Base-by-base conservation (phyloP, 2,113 vertebrate genomes). In the Mastomys natalensis region DNA sequence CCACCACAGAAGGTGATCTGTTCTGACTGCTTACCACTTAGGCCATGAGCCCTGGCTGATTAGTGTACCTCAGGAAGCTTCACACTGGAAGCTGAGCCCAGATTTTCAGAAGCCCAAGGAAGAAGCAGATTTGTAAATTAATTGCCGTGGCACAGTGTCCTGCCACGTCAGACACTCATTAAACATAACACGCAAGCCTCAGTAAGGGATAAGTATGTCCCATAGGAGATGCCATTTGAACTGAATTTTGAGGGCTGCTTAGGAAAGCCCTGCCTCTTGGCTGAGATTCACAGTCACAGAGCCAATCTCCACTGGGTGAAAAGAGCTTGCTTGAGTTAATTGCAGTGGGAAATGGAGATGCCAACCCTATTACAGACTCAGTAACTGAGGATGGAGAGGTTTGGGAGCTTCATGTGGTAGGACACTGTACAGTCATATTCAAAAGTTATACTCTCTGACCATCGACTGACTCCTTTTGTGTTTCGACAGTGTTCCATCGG, bases 171-270 rank as follows among this genome's bases (percentile, higher is more conserved):
- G 70, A 87, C 31, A 34, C 5, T 43, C 45, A 26, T 21, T 9
- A 29, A 70, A 55, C 7, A n/a, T 29, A 76, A 62, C 37, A 26
- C 64, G 45, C 37, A 90, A 87, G 72, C 15, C 40, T 21, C 82
- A 37, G 43, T 22, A 31, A 88, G 37, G 70, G 72, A 51, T 45
- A 76, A 40, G 34, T 16, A 51, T 7, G 11, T 8, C n/a, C 85
- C 21, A 3, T 5, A 48, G 68, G 60, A 94, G 43, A 85, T 66
- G 29, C 15, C 73, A 70, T 88, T 90, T 60, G 10, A 81, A 88
- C n/a, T 29, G 84, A 72, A 91, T 58, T 74, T 85, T 89, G 70
- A 96, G 73, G 76, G 3, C 51, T 96, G 13, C 26, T 96, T 92
- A 70, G 26, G 48, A 91, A 84, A 84, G 10, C 5, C 72, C 45